Base-by-base conservation (phyloP, 2,113 vertebrate species). In the Hippocampus guttulatus region DNA sequence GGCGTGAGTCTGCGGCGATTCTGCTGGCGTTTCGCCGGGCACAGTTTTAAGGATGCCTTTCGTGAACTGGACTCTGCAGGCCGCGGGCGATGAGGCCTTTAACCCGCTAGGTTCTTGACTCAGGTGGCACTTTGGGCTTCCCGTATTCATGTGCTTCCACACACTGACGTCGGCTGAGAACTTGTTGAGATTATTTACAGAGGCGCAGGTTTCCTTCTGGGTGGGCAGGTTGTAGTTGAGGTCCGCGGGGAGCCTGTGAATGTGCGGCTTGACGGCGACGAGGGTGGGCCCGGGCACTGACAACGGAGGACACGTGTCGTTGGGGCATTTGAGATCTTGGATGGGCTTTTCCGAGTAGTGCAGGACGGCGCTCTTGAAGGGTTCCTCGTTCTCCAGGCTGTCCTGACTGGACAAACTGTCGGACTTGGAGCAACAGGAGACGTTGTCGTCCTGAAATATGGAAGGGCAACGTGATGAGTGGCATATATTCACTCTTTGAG, bases 1-100 rank as follows among this genome's bases (percentile, higher is more conserved):
- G 49, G 91, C 81, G 67, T 78, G 71, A 51, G 89, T 85, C 9
- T 66, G 43, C 73, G 68, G 91, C 69, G 27, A 81, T 12, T 64
- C 83, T 55, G 23, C 88, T 76, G 25, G 80, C 47, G 74, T 81
- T 69, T 69, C 70, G 64, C 16, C 93, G 66, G 93, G 91, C 33
- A 89, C 85, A 65, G 95, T 95, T 81, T 96, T 98, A 75, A 99
- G 94, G 79, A 96, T 95, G 67, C 95, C 94, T 87, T 92, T 94
- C 25, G 93, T 61, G 55, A 93, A 81, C 45, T 66, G 85, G 81
- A 85, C 87, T 67, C 90, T 86, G 79, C 64, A 43, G 12, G 47
- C 70, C 27, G 81, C 80, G 70, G 78, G 79, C 23, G 83, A 30
- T 4, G 80, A 21, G 72, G 77, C 58, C 12, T 55, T 61, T 80